Base-by-base conservation (phyloP, 2,888 invertebrate genomes). In the Trichopria drosophilae region DNA sequence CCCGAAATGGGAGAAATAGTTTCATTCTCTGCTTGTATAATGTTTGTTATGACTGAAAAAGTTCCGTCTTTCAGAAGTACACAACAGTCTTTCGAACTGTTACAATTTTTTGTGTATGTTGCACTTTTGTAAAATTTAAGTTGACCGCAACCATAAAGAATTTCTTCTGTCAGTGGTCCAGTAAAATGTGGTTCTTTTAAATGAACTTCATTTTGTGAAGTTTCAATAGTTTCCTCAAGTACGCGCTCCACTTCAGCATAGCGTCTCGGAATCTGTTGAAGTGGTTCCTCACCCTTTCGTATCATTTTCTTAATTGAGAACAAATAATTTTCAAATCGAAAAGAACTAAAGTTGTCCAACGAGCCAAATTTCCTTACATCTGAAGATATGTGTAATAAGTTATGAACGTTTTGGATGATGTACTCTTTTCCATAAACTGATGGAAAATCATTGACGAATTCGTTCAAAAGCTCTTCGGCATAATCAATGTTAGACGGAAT, bases 281-380 rank as follows among this genome's bases (percentile, higher is more conserved):
- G 3, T 3, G 36, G 36, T 36, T 20, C 23, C 6, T 36, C 19
- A 7, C 19, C 19, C 23, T 36, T 36, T 19, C 36, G 2, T 6
- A 36, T 19, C n/a, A 3, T 19, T 36, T 7, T 18, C 23, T 36
- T 36, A n/a, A 36, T 36, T 4, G 22, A 7, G 6, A 10, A 19
- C 36, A 36, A 4, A 40, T 48, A 56, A 31, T 48, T 59, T 50
- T 62, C 62, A 44, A 50, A 60, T 16, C 50, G 40, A 45, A 58
- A 62, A 4, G 60, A 53, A 43, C 59, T 59, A 34, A 64, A 61
- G 15, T 52, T 31, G 48, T 65, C 62, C 34, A 65, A 48, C 6
- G 18, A 5, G 2, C 59, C 63, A 51, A 44, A 55, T 20, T 35
- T 51, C 43, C 51, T 53, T 15, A 49, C 59, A 39, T 60, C 58